A percentile compares a stretch with the other conserved stretches of the same genome.
Conservation (phyloP, 2,797 vertebrate genomes). For the Liparis tanakae region DNA sequence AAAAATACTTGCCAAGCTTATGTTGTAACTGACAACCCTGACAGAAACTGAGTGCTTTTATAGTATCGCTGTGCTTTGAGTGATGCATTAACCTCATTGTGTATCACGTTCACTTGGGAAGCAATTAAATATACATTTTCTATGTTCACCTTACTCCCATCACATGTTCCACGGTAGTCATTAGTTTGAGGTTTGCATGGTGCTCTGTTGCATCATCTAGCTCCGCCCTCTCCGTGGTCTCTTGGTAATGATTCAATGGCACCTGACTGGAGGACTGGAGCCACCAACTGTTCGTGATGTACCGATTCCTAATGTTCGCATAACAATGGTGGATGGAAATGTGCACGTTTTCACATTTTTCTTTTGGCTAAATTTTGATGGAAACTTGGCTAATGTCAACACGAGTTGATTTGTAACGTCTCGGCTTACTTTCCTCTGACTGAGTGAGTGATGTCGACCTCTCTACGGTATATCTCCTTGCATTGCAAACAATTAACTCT, state of each 20-base stretch:
- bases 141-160: not conserved
- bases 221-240: not conserved
- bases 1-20: constrained; percentile 50
- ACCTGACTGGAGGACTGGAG: not conserved
- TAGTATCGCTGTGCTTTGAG: constrained; percentile 10
- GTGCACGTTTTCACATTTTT: not conserved
- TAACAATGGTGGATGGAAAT: not conserved
- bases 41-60: constrained; percentile 29
- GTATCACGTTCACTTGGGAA: not conserved
- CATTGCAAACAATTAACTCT: constrained; percentile 52
- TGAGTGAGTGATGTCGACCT: constrained; percentile 5
- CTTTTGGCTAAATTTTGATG: not conserved
- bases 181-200: not conserved
- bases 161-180: not conserved
- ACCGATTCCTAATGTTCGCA: not conserved
- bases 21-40: constrained; percentile 31
- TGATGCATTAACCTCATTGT: constrained; percentile 9
- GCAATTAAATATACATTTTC: not conserved
- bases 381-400: not conserved
- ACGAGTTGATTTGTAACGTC: not conserved
- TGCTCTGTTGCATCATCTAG: not conserved
- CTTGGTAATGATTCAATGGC: not conserved
- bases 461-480: constrained; percentile 22
- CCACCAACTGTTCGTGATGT: not conserved
- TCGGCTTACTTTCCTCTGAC: constrained; percentile 13